These are phyloP conservation scores for Cercocebus atys DNA, from an alignment of 2,113 vertebrate species.

Conservation along the genomic window DNA sequence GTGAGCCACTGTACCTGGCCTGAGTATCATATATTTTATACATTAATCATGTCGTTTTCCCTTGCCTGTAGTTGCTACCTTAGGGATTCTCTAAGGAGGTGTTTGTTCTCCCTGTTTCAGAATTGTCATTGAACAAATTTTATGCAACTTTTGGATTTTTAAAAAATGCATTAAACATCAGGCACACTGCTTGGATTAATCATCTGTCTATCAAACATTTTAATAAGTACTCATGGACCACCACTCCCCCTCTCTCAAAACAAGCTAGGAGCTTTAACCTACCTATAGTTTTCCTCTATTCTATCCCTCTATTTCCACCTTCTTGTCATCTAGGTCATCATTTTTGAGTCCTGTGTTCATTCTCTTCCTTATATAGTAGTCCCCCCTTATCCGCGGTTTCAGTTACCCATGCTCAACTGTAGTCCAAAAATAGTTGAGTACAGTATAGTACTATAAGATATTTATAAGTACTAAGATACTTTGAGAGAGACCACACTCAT, in stretches of 20 bases:
- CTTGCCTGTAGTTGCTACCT: neutral
- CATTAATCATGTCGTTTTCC: slow-evolving; percentile 4
- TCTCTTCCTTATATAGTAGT: neutral
- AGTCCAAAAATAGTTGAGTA: neutral
- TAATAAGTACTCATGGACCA: neutral
- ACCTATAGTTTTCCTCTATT: neutral
- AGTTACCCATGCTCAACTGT: neutral
- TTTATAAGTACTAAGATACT: neutral
- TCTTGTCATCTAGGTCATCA: neutral
- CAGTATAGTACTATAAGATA: neutral
- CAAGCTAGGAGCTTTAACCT: neutral
- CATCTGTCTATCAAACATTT: neutral
- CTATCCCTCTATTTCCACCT: neutral
- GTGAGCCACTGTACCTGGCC: too few species aligned
- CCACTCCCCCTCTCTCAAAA: neutral
- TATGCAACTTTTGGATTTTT: neutral
- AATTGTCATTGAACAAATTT: slow-evolving; percentile 38
- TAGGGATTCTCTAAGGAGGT: neutral
- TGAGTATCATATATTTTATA: neutral
- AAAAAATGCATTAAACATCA: neutral
- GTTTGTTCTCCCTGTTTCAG: slow-evolving; percentile 39
- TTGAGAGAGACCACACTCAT: neutral
- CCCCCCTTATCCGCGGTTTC: neutral
- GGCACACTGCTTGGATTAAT: neutral
- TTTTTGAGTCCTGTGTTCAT: slow-evolving; percentile 1